These are phyloP conservation scores for Rhagoletis pomonella DNA, from an alignment of 1,140 invertebrate species.

Conservation along the genomic window DNA sequence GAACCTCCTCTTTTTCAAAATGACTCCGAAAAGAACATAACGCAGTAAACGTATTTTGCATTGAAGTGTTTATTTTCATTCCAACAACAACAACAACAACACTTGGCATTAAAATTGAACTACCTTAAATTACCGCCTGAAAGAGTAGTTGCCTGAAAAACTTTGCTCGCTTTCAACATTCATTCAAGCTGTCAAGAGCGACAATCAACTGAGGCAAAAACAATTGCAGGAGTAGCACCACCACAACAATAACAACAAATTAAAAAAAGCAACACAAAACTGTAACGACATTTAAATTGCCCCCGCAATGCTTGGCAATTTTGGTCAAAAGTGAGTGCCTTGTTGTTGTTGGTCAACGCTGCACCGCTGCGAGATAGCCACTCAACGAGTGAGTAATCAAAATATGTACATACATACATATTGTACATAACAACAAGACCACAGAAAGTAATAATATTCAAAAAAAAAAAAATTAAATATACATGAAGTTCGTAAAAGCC, in stretches of 20 bases:
- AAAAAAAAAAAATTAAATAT: constrained; percentile 1
- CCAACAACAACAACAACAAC: background rate
- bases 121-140: constrained; percentile 2
- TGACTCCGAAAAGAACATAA: background rate
- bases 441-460: background rate
- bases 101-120: background rate
- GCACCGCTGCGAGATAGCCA: background rate
- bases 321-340: constrained; percentile 36
- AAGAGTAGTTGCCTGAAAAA: constrained; percentile 32
- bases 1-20: background rate
- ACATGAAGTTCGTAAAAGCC: background rate
- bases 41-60: background rate
- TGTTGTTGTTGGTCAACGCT: constrained; percentile 27
- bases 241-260: background rate
- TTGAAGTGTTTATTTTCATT: background rate
- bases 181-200: constrained; percentile 11
- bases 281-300: constrained; percentile 51
- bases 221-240: background rate
- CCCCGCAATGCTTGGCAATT: constrained; percentile 28
- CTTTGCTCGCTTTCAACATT: constrained; percentile 7
- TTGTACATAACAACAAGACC: constrained; percentile 29
- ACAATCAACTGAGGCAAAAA: background rate
- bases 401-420: constrained; percentile 14
- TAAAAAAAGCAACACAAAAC: background rate
- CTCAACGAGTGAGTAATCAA: background rate